These are phyloP conservation scores for Phortica magna DNA, from an alignment of 2,888 invertebrate genomes.

Conservation along the genomic window DNA sequence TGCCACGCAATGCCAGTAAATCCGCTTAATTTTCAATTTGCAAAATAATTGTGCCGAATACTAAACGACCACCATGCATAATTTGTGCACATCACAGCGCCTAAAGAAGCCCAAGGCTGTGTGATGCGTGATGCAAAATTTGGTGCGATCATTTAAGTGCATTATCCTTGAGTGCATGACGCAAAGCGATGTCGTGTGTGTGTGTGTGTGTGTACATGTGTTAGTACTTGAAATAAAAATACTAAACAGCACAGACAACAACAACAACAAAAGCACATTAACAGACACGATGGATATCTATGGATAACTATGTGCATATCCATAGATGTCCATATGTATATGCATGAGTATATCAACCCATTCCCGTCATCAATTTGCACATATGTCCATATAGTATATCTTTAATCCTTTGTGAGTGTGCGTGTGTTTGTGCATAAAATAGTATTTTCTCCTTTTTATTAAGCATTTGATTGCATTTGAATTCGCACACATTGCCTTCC, in stretches of 20 bases:
- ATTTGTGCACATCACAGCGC: constrained; percentile 19
- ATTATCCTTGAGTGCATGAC: constrained; percentile 17
- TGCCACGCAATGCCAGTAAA: too few species aligned
- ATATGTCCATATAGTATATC: constrained; percentile 47
- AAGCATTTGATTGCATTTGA: too few species aligned
- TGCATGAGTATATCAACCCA: neutral
- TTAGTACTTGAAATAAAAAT: neutral
- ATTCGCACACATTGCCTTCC: too few species aligned
- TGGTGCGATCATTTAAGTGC: constrained; percentile 14
- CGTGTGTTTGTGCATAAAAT: neutral
- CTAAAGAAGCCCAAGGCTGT: constrained; percentile 26
- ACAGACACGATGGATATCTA: neutral
- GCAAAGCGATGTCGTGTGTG: neutral
- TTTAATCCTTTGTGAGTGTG: too few species aligned
- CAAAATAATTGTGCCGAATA: neutral
- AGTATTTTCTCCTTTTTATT: too few species aligned
- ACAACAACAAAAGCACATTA: neutral
- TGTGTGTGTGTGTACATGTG: neutral
- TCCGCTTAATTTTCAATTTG: neutral
- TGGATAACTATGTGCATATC: neutral
- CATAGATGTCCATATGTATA: neutral
- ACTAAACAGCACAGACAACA: neutral
- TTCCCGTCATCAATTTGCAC: constrained; percentile 35
- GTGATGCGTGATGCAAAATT: neutral
- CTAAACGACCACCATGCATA: constrained; percentile 16